Evolutionary conservation across 1,140 invertebrate species (phyloP), one percentile per base, ranked within the genome.

Genomic region (Pseudachorutes palmiensis): DNA sequence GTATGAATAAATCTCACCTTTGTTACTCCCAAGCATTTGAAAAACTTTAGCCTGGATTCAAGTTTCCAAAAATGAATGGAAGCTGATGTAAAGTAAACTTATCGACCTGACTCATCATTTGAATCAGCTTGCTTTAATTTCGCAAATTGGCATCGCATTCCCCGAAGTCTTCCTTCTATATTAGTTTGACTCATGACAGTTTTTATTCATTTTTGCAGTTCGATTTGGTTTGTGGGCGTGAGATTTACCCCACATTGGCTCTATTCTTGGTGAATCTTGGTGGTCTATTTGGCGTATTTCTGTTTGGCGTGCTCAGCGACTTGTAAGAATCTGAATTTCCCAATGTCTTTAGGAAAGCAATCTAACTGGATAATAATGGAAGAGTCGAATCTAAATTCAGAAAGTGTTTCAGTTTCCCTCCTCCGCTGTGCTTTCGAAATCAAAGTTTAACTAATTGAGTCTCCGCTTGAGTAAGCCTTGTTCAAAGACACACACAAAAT

Each of bases 281-380:
- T 28, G 90, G 90, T 28, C 89, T 90, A 0, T 84, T 92, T 67
- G 90, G 90, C 33, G 90, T 92, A 5, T 92, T 91, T 75, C 79
- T 89, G 16, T 93, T 92, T 79, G 90, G 90, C 5, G 78, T 86
- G 32, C 77, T 93, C 1, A 92, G 91, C 75, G 91, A 93, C 80
- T 86, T 82, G 84, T 85, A 76, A 79, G 67, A 45, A 24, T 32
- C n/a, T 28, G 59, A 22, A 60, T 57, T 65, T 5, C 41, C 5
- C 3, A 19, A 26, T 30, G 3, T 65, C 31, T 65, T n/a, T n/a
- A n/a, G n/a, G n/a, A n/a, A n/a, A n/a, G n/a, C n/a, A n/a, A n/a
- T n/a, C n/a, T n/a, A n/a, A n/a, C n/a, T n/a, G n/a, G n/a, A n/a
- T n/a, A n/a, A n/a, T n/a, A n/a, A n/a, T n/a, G n/a, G n/a, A n/a